Evolutionary conservation across 2,888 invertebrate genomes (phyloP), one percentile per base, ranked within the genome.

Genomic region (Kryphioiulus occultus): DNA sequence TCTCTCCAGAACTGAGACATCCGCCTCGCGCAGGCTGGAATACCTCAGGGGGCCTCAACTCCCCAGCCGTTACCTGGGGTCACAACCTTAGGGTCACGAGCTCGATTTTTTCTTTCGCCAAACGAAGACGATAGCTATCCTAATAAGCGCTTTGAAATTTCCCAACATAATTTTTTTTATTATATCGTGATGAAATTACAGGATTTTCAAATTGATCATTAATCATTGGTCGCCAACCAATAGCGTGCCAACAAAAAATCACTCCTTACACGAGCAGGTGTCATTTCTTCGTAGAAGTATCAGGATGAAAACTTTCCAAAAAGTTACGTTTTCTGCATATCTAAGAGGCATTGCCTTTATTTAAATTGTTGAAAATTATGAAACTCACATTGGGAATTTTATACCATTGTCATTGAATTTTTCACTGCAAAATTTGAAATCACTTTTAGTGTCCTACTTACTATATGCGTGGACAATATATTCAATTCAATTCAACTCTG

Each of bases 41-140:
- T 78, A 78, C 78, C 78, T 78, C 30, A 78, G 78, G 78, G 78
- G 78, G 78, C 78, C 78, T 78, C 78, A 30, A 30, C 78, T 78
- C 78, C 78, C 12, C 78, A 78, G 78, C 78, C 78, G 78, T 78
- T 78, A 78, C 78, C 78, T 78, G 78, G 78, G 78, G 78, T 78
- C 78, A 30, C 12, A 30, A 78, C 78, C 78, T 30, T 26, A 78
- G 30, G 68, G 78, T 78, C 78, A 78, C 78, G 78, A 78, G 78
- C 78, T 78, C 26, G 78, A 78, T 22, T 78, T 78, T 35, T 35
- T 35, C 7, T 35, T 78, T 78, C 30, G 15, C 78, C 30, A 78
- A 78, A 78, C 15, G 78, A 78, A 78, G 22, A 78, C 30, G 26
- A 26, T 78, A 26, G 78, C 30, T 30, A 15, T 78, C 30, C 78